A percentile compares a stretch with the other conserved stretches of the same genome.
Conservation (phyloP, 2,888 invertebrate genomes). For the Stenodera caucasica region DNA sequence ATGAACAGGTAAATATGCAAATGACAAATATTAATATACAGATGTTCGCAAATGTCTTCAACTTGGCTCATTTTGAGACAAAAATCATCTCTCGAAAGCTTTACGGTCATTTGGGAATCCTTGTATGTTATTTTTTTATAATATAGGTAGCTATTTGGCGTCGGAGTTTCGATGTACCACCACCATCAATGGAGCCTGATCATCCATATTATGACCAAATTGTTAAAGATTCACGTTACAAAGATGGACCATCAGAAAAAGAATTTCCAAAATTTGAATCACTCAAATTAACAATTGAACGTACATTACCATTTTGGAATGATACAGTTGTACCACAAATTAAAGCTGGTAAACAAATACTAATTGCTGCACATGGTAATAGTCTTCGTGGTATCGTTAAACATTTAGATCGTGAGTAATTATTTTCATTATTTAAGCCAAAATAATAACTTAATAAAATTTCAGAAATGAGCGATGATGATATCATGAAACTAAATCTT, state of each 20-base stretch:
- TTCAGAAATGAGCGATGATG: constrained; percentile 68
- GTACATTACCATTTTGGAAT: constrained; percentile 90
- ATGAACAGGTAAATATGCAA: constrained; percentile 59
- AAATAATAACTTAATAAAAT: neutral
- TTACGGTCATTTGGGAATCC: too few relatives aligned
- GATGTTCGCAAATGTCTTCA: too few relatives aligned
- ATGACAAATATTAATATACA: too few relatives aligned
- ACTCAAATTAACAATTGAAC: constrained; percentile 78
- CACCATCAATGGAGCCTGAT: constrained; percentile 79
- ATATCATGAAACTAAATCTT: constrained; percentile 74
- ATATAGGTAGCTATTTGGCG: constrained; percentile 79
- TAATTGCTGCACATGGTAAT: constrained; percentile 89
- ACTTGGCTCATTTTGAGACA: too few relatives aligned
- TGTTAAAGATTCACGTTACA: constrained; percentile 74
- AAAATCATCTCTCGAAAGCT: too few relatives aligned
- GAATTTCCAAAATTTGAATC: constrained; percentile 87
- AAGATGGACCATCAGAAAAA: constrained; percentile 68
- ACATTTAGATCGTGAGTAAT: constrained; percentile 58
- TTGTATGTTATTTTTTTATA: neutral
- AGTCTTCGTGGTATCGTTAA: constrained; percentile 87
- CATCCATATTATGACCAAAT: constrained; percentile 79
- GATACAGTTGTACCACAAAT: constrained; percentile 82
- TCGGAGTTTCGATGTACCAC: constrained; percentile 82
- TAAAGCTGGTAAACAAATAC: constrained; percentile 77
- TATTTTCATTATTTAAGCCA: neutral